phyloP scores from a whole-genome alignment of 2,113 vertebrate species.

The Hypomesus transpacificus region DNA sequence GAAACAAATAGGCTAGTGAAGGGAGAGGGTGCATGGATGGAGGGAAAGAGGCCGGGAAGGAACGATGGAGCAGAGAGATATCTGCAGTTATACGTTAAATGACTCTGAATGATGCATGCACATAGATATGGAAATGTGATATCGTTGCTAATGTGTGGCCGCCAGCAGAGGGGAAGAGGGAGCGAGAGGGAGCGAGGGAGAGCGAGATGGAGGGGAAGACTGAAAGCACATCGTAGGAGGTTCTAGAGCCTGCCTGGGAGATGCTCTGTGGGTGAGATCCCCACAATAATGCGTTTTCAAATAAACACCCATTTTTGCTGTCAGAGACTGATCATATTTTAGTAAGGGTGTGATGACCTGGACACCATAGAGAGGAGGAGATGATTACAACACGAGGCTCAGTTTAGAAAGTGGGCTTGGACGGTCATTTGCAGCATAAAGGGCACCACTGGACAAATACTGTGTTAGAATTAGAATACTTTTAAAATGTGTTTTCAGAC shows the following conservation, averaged over 20 bases:
- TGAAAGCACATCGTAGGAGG: too few species aligned
- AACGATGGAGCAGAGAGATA: slow-evolving; percentile 22
- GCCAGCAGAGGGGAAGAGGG: slow-evolving; percentile 22
- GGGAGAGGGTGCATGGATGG: not conserved
- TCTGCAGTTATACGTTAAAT: slow-evolving; percentile 44
- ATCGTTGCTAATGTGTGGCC: slow-evolving; percentile 39
- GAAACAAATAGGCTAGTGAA: not conserved
- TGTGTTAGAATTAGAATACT: too few species aligned
- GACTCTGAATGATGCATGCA: slow-evolving; percentile 48
- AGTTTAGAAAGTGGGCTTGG: too few species aligned
- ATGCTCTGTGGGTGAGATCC: too few species aligned
- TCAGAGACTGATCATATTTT: not conserved
- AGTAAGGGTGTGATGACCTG: not conserved
- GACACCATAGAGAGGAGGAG: not conserved
- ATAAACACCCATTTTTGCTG: not conserved
- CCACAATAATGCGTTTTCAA: too few species aligned
- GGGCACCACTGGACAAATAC: too few species aligned
- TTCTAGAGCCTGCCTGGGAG: too few species aligned
- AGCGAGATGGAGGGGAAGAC: not conserved
- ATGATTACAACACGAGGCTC: not conserved
- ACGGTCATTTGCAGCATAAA: too few species aligned
- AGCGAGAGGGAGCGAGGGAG: slow-evolving; percentile 1
- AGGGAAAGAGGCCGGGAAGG: slow-evolving; percentile 4
- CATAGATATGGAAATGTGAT: slow-evolving; percentile 26
- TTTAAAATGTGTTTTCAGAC: not conserved